A percentile compares a stretch with the other conserved stretches of the same genome.
phyloP scores from a whole-genome alignment of 2,888 invertebrate genomes.

The Pyrrhia umbra region DNA sequence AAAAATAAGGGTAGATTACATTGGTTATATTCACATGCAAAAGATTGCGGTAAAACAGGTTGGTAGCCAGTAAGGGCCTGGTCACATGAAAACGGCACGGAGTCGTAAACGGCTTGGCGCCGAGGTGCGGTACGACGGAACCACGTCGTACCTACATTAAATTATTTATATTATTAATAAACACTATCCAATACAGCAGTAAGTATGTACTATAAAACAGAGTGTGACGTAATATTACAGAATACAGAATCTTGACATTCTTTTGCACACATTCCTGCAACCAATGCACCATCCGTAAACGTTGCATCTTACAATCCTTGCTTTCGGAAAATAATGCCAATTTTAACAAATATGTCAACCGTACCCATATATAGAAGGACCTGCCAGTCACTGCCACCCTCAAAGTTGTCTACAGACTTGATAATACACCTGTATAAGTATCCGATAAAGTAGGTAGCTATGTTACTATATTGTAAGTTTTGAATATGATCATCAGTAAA shows the following conservation, averaged over 20 bases:
- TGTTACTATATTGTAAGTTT: constrained; percentile 19
- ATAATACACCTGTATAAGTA: constrained; percentile 42
- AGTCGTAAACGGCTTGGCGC: too few species aligned
- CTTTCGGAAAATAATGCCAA: constrained; percentile 90
- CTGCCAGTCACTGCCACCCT: constrained; percentile 57
- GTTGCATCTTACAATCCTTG: constrained; percentile 81
- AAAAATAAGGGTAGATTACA: constrained; percentile 26
- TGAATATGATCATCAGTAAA: constrained; percentile 22
- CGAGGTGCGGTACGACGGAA: too few species aligned
- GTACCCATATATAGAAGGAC: constrained; percentile 54
- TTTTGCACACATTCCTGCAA: constrained; percentile 87
- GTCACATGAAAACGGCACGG: too few species aligned
- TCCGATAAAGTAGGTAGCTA: constrained; percentile 39
- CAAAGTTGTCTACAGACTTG: constrained; percentile 47
- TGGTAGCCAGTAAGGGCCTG: too few species aligned
- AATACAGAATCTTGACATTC: constrained; percentile 80
- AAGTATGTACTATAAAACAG: constrained; percentile 69
- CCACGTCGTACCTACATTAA: too few species aligned
- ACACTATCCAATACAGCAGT: not conserved
- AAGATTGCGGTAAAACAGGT: too few species aligned
- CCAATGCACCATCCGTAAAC: constrained; percentile 84
- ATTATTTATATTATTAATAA: too few species aligned
- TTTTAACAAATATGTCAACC: constrained; percentile 77
- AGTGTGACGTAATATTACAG: constrained; percentile 80
- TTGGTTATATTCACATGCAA: not conserved